Conservation (phyloP, 2,797 vertebrate species). For the Cynopterus sphinx region DNA sequence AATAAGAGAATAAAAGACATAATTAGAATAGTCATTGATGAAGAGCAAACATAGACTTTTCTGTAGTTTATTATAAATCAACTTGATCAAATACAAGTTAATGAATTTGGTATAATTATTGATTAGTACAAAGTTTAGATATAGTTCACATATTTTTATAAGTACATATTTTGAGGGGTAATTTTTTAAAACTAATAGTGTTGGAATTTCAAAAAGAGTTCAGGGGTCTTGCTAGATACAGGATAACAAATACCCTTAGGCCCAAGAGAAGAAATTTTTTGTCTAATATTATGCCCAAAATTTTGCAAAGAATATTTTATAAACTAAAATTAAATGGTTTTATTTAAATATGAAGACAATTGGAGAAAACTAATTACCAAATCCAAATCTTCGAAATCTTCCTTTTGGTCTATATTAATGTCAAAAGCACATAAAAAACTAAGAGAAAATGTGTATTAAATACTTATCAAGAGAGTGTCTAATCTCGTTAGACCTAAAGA, state of each 20-base stretch:
- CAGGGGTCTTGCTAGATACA: neutral
- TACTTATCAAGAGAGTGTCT: neutral
- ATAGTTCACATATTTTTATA: neutral
- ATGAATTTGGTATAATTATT: neutral
- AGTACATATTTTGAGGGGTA: neutral
- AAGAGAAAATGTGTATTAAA: neutral
- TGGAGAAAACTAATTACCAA: constrained; percentile 27
- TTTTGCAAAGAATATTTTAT: neutral
- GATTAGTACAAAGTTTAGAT: neutral
- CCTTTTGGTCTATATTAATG: neutral
- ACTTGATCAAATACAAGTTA: neutral
- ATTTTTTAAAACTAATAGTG: neutral
- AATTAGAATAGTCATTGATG: neutral
- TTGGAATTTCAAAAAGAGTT: constrained; percentile 19
- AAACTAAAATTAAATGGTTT: constrained; percentile 17
- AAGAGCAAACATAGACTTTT: neutral
- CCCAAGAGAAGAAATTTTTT: neutral
- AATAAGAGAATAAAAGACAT: neutral
- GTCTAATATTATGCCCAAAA: neutral
- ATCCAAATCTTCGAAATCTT: neutral
- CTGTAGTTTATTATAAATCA: neutral
- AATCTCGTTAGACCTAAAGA: neutral
- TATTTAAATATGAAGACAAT: neutral
- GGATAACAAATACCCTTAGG: neutral
- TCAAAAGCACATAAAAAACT: neutral